Conservation (phyloP, 1,140 invertebrate genomes). For the Hypothenemus hampei region DNA sequence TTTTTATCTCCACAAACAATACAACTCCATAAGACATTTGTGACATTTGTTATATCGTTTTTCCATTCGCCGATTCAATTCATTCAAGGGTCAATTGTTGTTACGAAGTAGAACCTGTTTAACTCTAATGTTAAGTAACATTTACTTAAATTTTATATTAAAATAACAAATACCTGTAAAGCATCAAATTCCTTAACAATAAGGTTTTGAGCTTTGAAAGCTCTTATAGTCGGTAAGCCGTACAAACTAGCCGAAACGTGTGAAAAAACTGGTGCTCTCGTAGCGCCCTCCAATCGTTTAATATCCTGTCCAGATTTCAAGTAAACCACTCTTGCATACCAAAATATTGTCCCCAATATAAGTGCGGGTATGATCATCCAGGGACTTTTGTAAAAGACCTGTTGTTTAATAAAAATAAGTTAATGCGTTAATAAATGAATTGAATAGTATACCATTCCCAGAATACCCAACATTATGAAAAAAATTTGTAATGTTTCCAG, state of each 20-base stretch:
- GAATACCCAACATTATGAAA: conserved; percentile 47
- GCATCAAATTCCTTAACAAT: conserved; percentile 64
- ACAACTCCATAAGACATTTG: too few species aligned
- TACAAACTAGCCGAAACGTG: conserved; percentile 67
- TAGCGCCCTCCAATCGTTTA: conserved; percentile 72
- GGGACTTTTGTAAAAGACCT: conserved; percentile 65
- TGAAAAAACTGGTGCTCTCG: conserved; percentile 70
- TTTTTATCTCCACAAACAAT: too few species aligned
- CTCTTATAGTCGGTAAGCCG: conserved; percentile 71
- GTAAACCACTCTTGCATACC: conserved; percentile 70
- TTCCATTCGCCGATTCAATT: too few species aligned
- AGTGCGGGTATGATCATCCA: conserved; percentile 67
- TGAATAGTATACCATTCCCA: conserved; percentile 54
- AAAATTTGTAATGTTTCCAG: conserved; percentile 73
- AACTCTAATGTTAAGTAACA: too few species aligned
- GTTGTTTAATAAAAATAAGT: neutral
- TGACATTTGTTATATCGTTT: too few species aligned
- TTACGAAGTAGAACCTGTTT: neutral
- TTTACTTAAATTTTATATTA: neutral
- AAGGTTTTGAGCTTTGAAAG: conserved; percentile 56
- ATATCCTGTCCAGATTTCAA: conserved; percentile 77
- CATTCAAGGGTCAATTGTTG: neutral
- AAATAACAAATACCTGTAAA: conserved; percentile 47
- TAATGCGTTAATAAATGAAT: neutral
- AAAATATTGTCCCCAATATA: conserved; percentile 64